Evolutionary conservation across 2,113 vertebrate species (phyloP).

Genomic region (Leucoraja erinaceus): DNA sequence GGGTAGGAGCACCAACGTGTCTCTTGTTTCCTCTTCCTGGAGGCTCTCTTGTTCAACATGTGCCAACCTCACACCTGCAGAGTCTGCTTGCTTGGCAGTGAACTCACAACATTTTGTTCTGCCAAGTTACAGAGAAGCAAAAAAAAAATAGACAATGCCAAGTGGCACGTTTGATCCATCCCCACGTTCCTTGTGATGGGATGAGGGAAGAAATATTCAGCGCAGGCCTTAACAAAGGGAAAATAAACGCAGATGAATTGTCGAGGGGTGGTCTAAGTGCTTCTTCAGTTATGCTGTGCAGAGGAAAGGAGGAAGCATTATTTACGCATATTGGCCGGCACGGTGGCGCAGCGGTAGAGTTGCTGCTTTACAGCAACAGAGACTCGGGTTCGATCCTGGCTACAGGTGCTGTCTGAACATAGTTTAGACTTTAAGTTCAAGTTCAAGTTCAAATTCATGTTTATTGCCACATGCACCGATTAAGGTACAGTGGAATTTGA

Average conservation of each 20-base stretch:
- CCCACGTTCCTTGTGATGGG: background rate
- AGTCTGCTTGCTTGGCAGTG: background rate
- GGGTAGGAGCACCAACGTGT: background rate
- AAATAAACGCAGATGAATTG: background rate
- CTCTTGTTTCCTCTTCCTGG: background rate
- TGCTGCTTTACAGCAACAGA: no score
- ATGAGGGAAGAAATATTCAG: background rate
- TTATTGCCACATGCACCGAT: no score
- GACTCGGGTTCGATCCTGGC: no score
- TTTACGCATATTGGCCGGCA: no score
- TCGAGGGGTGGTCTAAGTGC: background rate
- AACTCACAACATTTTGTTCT: background rate
- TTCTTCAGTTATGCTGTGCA: background rate
- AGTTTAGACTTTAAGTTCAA: no score
- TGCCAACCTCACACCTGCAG: background rate
- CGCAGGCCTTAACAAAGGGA: background rate
- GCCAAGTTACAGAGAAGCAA: background rate
- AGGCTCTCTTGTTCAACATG: background rate
- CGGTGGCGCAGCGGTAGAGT: no score
- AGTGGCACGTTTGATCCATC: background rate
- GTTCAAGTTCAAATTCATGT: no score
- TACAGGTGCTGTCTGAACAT: no score
- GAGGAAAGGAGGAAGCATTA: background rate
- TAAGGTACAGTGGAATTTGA: no score
- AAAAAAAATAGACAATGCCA: background rate